Conservation (phyloP, 37 sponge, comb jelly and placozoan species). For the Corticium candelabrum region DNA sequence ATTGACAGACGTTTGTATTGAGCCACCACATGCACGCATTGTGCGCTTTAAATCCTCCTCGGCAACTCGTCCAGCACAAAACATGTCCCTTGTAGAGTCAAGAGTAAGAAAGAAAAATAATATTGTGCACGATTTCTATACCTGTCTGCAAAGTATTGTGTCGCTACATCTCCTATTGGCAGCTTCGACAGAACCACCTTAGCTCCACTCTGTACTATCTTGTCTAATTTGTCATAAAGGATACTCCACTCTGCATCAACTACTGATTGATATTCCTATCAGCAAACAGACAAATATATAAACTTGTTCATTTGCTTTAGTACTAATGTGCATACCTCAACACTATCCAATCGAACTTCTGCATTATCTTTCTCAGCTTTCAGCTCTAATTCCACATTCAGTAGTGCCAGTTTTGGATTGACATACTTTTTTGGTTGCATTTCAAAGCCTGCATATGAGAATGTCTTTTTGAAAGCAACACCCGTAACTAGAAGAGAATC, state of each 20-base stretch:
- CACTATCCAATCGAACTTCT: constrained; percentile 88
- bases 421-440: constrained; percentile 95
- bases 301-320: not conserved
- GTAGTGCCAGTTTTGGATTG: constrained; percentile 77
- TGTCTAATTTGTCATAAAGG: constrained; percentile 90
- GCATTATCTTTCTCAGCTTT: constrained; percentile 96
- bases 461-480: constrained; percentile 99
- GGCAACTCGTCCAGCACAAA: constrained; percentile 96
- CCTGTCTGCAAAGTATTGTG: constrained; percentile 99
- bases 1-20: constrained; percentile 88
- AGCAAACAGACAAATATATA: not conserved
- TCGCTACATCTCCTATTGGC: constrained; percentile 99
- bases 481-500: constrained; percentile 84
- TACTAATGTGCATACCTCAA: constrained; percentile 58
- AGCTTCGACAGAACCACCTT: constrained; percentile 98
- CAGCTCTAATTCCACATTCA: constrained; percentile 94
- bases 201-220: constrained; percentile 83
- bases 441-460: constrained; percentile 99
- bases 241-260: constrained; percentile 99
- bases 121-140: constrained; percentile 1
- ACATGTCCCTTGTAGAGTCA: constrained; percentile 70
- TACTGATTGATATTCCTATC: constrained; percentile 87
- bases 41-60: constrained; percentile 92
- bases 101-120: not conserved
- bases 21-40: constrained; percentile 96